Evolutionary conservation across 2,113 vertebrate species (phyloP).

Genomic region (Callithrix jacchus): DNA sequence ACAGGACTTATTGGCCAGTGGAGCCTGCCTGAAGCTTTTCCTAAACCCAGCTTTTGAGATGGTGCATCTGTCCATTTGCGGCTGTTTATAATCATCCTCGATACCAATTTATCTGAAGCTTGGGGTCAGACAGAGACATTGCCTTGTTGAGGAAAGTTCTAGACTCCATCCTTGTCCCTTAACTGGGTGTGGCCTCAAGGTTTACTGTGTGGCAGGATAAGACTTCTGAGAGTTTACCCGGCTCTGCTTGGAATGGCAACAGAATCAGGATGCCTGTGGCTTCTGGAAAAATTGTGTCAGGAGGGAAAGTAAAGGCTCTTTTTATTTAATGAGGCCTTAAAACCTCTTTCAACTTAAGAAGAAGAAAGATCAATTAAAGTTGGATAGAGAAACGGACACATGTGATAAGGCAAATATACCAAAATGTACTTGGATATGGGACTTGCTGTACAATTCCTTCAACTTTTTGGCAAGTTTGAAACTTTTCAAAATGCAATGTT

Average conservation of each 20-base stretch:
- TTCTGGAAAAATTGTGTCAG: background rate
- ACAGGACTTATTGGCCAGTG: background rate
- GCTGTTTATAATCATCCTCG: background rate
- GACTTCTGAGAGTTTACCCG: background rate
- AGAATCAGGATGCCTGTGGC: background rate
- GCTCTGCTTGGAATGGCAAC: background rate
- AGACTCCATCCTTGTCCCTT: background rate
- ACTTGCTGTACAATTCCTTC: background rate
- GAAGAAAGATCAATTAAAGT: background rate
- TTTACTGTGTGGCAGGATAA: background rate
- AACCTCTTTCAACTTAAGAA: background rate
- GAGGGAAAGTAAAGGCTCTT: background rate
- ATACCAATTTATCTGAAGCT: slow-evolving; percentile 23
- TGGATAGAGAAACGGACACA: background rate
- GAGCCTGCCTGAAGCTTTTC: background rate
- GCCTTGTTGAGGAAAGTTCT: slow-evolving; percentile 6
- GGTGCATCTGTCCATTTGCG: background rate
- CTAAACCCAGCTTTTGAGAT: background rate
- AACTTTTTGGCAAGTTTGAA: background rate
- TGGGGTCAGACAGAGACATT: background rate
- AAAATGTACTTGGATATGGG: background rate
- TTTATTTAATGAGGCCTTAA: background rate
- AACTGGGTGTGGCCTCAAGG: background rate
- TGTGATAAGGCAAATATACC: background rate
- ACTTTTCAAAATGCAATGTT: slow-evolving; percentile 19